Evolutionary conservation across 30 jellyfish, hydroid and myxozoan genomes (phyloP).

Genomic region (Mastigias papua): DNA sequence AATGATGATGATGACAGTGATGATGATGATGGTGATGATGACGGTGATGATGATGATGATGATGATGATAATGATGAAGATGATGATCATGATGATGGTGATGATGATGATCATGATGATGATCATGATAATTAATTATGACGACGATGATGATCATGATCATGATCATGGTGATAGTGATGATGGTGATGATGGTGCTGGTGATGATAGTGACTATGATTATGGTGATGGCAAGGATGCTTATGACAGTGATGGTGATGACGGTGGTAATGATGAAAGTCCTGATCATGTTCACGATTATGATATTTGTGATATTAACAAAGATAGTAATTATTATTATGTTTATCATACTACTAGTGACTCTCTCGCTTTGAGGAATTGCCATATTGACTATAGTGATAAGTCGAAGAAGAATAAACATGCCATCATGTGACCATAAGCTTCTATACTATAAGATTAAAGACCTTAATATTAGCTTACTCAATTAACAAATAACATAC

Average conservation of each 20-base stretch:
- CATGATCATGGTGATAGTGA: conserved; percentile 2
- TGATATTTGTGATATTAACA: not conserved
- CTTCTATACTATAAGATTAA: no score
- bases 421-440: no score
- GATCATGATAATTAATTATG: no score
- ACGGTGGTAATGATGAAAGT: not conserved
- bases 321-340: not conserved
- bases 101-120: no score
- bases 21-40: not conserved
- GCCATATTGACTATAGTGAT: no score
- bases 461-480: no score
- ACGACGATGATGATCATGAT: no score
- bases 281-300: not conserved
- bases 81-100: no score
- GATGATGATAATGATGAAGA: no score
- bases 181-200: conserved; percentile 8
- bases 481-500: no score
- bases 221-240: not conserved
- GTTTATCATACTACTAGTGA: not conserved
- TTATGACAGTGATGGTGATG: conserved; percentile 3
- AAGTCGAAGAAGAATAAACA: no score
- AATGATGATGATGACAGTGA: not conserved
- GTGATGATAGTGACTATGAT: not conserved
- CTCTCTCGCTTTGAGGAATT: no score
- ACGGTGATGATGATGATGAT: conserved; percentile 6